phyloP scores from a whole-genome alignment of 2,113 vertebrate genomes.

The Brachypodius melanocephalos region DNA sequence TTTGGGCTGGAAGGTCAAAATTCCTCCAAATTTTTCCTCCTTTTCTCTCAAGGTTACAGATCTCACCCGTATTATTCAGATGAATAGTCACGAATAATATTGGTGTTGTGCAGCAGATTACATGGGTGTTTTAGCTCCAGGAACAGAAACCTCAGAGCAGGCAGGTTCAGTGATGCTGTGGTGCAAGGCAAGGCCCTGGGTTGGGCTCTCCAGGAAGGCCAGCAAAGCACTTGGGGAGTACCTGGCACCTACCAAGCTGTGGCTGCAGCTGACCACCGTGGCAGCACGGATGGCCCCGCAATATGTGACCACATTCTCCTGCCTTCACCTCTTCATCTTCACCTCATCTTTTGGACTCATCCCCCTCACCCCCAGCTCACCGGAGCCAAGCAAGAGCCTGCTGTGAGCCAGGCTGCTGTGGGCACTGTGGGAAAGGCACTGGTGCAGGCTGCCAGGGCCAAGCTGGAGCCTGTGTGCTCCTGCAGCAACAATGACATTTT shows the following conservation, averaged over 20 bases:
- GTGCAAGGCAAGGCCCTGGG: not conserved
- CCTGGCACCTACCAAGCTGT: not conserved
- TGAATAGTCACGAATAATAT: not conserved
- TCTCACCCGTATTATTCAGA: not conserved
- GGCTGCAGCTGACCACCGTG: not conserved
- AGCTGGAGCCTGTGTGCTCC: not conserved
- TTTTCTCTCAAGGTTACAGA: not conserved
- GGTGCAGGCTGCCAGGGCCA: accelerated
- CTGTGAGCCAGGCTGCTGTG: not conserved
- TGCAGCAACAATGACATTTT: not conserved
- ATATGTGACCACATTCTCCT: accelerated
- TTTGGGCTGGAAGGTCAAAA: not conserved
- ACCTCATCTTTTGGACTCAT: not conserved
- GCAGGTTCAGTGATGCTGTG: accelerated
- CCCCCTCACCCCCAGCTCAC: not conserved
- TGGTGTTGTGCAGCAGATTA: not conserved
- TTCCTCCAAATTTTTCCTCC: not conserved
- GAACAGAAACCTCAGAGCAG: not conserved
- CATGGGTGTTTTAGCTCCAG: not conserved
- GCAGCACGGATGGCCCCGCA: accelerated
- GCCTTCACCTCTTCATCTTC: not conserved
- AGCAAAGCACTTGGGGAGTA: accelerated
- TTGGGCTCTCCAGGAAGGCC: not conserved
- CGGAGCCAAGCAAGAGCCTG: not conserved
- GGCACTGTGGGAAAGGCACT: not conserved